These are phyloP conservation scores for Protobothrops mucrosquamatus DNA, from an alignment of 2,113 vertebrate species.

Conservation along the genomic window DNA sequence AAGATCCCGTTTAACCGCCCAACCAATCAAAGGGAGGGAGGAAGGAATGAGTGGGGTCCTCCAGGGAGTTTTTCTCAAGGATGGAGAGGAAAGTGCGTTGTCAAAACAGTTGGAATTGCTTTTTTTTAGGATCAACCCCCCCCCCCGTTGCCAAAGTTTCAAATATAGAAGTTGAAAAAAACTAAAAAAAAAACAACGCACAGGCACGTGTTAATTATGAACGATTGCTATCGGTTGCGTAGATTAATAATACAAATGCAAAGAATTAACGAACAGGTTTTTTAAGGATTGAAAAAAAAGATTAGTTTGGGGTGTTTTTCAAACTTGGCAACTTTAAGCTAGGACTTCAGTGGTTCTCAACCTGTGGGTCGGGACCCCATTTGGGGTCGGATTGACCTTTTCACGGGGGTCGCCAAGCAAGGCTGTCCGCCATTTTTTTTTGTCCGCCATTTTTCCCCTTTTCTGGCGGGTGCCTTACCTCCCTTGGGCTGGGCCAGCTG, in stretches of 20 bases:
- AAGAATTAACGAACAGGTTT: not conserved
- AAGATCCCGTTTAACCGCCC: not conserved
- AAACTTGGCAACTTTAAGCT: not conserved
- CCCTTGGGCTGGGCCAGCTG: no score
- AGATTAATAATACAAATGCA: not conserved
- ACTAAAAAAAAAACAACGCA: not conserved
- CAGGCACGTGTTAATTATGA: not conserved
- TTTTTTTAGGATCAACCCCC: not conserved
- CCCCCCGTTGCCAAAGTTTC: not conserved
- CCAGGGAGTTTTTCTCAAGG: not conserved
- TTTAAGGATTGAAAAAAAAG: not conserved
- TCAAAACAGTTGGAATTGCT: not conserved
- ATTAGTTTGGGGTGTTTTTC: not conserved
- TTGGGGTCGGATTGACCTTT: no score
- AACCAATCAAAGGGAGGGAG: not conserved
- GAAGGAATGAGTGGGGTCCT: not conserved
- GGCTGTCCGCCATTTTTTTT: no score
- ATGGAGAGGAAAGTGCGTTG: not conserved
- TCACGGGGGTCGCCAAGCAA: no score
- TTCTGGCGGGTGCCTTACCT: no score
- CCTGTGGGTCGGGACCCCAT: no score
- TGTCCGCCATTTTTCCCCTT: no score
- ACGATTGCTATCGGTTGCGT: not conserved
- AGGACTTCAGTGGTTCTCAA: no score
- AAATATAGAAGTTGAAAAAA: not conserved